A percentile compares a stretch with the other conserved stretches of the same genome.
phyloP scores from a whole-genome alignment of 2,797 vertebrate genomes.

The Sus cebifrons region DNA sequence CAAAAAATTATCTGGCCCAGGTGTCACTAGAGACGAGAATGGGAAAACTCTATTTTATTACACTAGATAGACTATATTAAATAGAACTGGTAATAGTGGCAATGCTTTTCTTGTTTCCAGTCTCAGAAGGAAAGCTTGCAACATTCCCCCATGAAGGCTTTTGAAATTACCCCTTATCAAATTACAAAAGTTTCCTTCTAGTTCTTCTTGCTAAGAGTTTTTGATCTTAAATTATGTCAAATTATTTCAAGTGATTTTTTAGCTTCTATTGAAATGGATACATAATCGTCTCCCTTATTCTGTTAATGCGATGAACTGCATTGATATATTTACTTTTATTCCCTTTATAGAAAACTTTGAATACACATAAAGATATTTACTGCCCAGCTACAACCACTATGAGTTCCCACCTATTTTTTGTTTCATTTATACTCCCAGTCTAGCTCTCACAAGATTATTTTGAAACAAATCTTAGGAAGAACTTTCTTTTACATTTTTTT shows the following conservation, averaged over 20 bases:
- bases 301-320: neutral
- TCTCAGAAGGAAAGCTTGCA: neutral
- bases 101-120: neutral
- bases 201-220: neutral
- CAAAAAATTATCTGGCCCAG: neutral
- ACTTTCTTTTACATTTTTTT: constrained; percentile 11
- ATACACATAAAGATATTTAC: neutral
- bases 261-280: neutral
- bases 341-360: neutral
- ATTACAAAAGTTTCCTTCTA: neutral
- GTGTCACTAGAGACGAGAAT: neutral
- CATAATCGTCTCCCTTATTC: neutral
- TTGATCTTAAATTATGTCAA: neutral
- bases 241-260: neutral
- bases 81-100: neutral
- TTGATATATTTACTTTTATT: neutral
- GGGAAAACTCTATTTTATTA: neutral
- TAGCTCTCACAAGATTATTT: neutral
- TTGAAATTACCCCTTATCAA: neutral
- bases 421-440: neutral
- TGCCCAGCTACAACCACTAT: neutral
- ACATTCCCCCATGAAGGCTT: neutral
- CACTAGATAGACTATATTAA: neutral
- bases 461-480: neutral
- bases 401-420: neutral